phyloP scores from a whole-genome alignment of 2,113 vertebrate species.

The Laticauda laticaudata region DNA sequence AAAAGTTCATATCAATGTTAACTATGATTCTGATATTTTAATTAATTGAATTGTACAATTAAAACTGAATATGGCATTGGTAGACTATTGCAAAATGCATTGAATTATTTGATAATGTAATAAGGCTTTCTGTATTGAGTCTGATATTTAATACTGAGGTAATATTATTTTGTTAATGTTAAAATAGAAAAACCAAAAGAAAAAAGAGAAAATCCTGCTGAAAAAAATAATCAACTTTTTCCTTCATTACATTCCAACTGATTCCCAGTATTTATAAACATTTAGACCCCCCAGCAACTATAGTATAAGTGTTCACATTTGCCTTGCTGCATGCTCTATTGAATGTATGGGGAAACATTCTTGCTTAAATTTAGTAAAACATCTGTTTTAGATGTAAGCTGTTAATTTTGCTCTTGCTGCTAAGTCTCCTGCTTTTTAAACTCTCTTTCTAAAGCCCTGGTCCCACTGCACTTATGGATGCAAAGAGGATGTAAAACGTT shows the following conservation, averaged over 20 bases:
- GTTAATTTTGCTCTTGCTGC: neutral
- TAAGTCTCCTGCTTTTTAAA: neutral
- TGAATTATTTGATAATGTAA: neutral
- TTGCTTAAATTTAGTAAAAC: neutral
- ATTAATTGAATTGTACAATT: neutral
- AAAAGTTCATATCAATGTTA: neutral
- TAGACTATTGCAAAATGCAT: neutral
- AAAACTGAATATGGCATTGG: neutral
- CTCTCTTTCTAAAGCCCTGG: neutral
- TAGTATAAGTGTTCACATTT: neutral
- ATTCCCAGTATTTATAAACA: neutral
- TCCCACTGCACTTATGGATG: too few species aligned
- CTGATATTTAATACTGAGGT: neutral
- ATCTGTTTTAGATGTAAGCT: neutral
- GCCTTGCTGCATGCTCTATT: neutral
- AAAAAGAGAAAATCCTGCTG: neutral
- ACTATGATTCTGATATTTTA: neutral
- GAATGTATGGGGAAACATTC: neutral
- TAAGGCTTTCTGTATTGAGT: neutral
- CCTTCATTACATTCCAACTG: neutral
- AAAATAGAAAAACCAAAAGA: neutral
- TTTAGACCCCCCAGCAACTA: neutral
- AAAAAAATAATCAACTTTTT: neutral
- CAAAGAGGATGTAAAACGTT: too few species aligned
- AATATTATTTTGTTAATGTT: neutral